A percentile compares a stretch with the other conserved stretches of the same genome.
These are phyloP conservation scores for Acanthurus tractus DNA, from an alignment of 2,797 vertebrate species.

Conservation along the genomic window DNA sequence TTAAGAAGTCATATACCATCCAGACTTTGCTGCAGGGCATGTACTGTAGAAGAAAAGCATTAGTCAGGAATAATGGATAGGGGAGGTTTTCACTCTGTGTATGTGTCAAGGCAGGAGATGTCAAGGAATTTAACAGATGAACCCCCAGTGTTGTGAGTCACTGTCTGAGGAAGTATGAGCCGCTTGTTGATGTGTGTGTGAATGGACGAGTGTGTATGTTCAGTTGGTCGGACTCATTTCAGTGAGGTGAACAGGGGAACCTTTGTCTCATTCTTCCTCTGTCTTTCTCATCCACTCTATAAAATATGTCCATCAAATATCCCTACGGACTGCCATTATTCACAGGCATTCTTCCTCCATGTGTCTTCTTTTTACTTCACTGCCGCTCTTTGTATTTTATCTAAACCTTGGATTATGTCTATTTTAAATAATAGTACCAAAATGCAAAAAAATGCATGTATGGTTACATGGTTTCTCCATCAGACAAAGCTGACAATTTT, in stretches of 20 bases:
- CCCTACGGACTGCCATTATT: conserved; percentile 18
- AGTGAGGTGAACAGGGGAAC: conserved; percentile 36
- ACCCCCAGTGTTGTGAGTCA: conserved; percentile 52
- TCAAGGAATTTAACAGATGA: conserved; percentile 51
- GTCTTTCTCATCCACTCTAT: conserved; percentile 51
- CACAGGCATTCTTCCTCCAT: conserved; percentile 3
- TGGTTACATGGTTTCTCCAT: not conserved
- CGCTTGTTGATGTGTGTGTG: conserved; percentile 22
- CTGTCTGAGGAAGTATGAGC: conserved; percentile 48
- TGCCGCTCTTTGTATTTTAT: not conserved
- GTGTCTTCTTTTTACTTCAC: not conserved
- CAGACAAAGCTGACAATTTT: not conserved
- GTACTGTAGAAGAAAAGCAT: conserved; percentile 47
- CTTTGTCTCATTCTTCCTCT: conserved; percentile 58
- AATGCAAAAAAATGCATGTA: not conserved
- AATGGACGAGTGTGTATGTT: conserved; percentile 27
- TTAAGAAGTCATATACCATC: conserved; percentile 37
- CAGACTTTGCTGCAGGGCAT: conserved; percentile 45
- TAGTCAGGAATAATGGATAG: conserved; percentile 25
- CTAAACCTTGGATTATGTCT: not conserved
- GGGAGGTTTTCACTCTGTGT: conserved; percentile 10
- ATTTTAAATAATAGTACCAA: not conserved
- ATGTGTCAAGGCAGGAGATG: conserved; percentile 3
- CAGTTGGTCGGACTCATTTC: conserved; percentile 16
- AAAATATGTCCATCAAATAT: conserved; percentile 35